Conservation (phyloP, 2,888 invertebrate genomes). For the Pristionchus japonicus region DNA sequence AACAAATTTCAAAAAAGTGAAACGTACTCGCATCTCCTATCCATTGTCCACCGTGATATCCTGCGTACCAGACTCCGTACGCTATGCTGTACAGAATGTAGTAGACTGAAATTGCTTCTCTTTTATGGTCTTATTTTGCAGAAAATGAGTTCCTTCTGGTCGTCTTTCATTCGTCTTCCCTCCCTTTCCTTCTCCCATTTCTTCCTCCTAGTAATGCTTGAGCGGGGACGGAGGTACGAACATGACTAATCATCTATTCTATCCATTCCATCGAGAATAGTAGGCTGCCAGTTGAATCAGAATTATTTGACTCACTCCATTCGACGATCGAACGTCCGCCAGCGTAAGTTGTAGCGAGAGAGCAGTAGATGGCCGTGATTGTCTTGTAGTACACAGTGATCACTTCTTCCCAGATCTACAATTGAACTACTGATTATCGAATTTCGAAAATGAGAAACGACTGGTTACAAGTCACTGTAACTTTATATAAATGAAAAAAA, state of each 20-base stretch:
- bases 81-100: constrained; percentile 46
- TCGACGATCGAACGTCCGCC: constrained; percentile 33
- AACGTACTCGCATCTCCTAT: constrained; percentile 33
- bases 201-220: neutral
- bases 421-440: neutral
- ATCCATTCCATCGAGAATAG: neutral
- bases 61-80: constrained; percentile 35
- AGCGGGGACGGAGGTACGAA: constrained; percentile 4
- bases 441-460: neutral
- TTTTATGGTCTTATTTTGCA: neutral
- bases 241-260: constrained; percentile 34
- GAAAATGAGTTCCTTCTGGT: neutral
- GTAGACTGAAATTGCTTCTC: constrained; percentile 35
- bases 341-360: constrained; percentile 38
- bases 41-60: constrained; percentile 15
- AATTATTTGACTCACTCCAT: constrained; percentile 40
- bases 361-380: constrained; percentile 30
- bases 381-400: constrained; percentile 15
- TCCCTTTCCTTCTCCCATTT: neutral
- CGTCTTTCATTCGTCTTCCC: neutral
- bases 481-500: neutral
- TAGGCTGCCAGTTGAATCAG: neutral
- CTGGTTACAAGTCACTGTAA: neutral
- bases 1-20: neutral
- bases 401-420: neutral